These are phyloP conservation scores for Caloenas nicobarica DNA, from an alignment of 2,113 vertebrate genomes.

Conservation along the genomic window DNA sequence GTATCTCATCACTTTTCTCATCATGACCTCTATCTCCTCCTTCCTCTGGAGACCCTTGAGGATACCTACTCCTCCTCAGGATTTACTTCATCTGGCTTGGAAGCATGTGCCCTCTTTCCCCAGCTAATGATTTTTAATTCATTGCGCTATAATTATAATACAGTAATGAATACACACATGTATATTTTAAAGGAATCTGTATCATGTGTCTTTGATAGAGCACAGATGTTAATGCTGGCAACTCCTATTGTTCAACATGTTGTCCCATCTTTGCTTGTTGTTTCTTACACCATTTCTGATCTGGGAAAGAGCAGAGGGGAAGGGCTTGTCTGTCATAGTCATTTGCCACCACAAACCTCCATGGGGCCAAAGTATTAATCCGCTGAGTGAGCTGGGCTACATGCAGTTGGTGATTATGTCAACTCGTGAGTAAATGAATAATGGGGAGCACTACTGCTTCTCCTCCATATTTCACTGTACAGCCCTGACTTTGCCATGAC, in stretches of 20 bases:
- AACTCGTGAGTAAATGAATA: neutral
- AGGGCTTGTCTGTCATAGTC: neutral
- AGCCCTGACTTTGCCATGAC: neutral
- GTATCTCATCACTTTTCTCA: neutral
- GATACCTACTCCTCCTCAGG: neutral
- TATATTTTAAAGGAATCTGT: neutral
- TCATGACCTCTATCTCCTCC: neutral
- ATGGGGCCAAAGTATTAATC: neutral
- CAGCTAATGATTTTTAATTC: neutral
- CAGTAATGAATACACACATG: neutral
- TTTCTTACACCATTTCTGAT: neutral
- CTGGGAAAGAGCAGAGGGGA: neutral
- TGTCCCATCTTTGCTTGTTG: neutral
- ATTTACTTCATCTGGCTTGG: neutral
- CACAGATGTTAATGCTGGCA: neutral
- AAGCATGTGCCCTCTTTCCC: neutral
- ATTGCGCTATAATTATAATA: neutral
- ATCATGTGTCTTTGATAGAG: neutral
- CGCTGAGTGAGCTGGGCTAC: neutral
- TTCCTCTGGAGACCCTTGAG: neutral
- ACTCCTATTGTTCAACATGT: neutral
- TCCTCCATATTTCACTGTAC: neutral
- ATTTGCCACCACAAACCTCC: neutral
- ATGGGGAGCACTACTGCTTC: neutral
- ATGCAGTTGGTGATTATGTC: neutral